Evolutionary conservation across 2,888 invertebrate species (phyloP).

Genomic region (Hirudinaria manillensis): DNA sequence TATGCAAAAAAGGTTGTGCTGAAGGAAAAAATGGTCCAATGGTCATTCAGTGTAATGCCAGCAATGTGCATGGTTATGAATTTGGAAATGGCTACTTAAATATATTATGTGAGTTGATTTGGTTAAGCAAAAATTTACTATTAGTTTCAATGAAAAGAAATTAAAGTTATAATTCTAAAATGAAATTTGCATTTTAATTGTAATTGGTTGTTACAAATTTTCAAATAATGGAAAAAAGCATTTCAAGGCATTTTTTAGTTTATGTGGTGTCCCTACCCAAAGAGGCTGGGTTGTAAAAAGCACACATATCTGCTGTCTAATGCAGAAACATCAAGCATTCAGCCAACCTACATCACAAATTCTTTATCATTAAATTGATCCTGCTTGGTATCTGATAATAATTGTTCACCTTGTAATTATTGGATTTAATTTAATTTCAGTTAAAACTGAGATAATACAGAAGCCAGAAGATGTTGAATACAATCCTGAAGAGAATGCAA

Average conservation of each 20-base stretch:
- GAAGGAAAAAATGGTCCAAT: slow-evolving; percentile 30
- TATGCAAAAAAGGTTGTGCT: slow-evolving; percentile 35
- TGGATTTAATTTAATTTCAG: slow-evolving; percentile 31
- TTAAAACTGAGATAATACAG: slow-evolving; percentile 28
- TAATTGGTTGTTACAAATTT: too few species aligned
- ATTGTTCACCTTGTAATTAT: slow-evolving; percentile 11
- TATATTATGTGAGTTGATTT: slow-evolving; percentile 36
- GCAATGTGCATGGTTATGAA: slow-evolving; percentile 37
- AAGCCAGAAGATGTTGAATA: slow-evolving; percentile 28
- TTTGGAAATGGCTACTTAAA: slow-evolving; percentile 37
- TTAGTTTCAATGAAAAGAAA: too few species aligned
- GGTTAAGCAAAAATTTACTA: background rate
- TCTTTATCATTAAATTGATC: background rate
- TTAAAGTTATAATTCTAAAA: too few species aligned
- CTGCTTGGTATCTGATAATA: background rate
- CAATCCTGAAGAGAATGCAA: slow-evolving; percentile 21
- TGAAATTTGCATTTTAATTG: too few species aligned
- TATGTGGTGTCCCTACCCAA: too few species aligned
- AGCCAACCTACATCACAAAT: too few species aligned
- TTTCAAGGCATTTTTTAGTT: too few species aligned
- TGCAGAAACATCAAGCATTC: too few species aligned
- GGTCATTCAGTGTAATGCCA: slow-evolving; percentile 38
- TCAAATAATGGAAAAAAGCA: too few species aligned
- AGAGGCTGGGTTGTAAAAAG: too few species aligned
- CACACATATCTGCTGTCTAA: too few species aligned